phyloP scores from a whole-genome alignment of 2,797 vertebrate species.

The Semaprochilodus insignis region DNA sequence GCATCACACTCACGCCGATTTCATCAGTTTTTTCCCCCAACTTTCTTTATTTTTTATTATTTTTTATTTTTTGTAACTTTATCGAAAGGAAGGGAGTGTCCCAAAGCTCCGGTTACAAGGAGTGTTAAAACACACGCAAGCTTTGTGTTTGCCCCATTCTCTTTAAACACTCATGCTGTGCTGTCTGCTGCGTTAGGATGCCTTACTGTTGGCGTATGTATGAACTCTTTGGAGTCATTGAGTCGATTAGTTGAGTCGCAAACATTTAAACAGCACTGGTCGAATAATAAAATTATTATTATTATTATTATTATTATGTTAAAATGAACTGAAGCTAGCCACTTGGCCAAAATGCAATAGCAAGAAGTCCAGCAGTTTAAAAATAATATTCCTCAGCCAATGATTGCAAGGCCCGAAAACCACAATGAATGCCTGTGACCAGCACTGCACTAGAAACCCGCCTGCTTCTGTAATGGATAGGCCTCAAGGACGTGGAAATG shows the following conservation, averaged over 20 bases:
- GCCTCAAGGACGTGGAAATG: too few species aligned
- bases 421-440: too few species aligned
- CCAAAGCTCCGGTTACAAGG: constrained; percentile 70
- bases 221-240: not conserved
- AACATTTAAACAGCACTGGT: not conserved
- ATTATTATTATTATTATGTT: too few species aligned
- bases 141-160: constrained; percentile 67
- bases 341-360: too few species aligned
- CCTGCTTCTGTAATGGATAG: too few species aligned
- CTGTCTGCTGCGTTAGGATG: constrained; percentile 7
- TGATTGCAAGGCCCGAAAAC: too few species aligned
- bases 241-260: not conserved
- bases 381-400: too few species aligned
- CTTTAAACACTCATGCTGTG: not conserved
- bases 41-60: too few species aligned
- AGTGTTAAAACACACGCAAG: constrained; percentile 69
- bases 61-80: constrained; percentile 56
- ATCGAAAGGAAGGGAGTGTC: constrained; percentile 73
- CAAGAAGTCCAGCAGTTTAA: too few species aligned
- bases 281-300: too few species aligned
- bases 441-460: too few species aligned
- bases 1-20: constrained; percentile 64
- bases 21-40: constrained; percentile 65
- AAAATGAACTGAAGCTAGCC: too few species aligned
- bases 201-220: constrained; percentile 1